phyloP scores from a whole-genome alignment of 1,140 invertebrate species.

The Sinella curviseta region DNA sequence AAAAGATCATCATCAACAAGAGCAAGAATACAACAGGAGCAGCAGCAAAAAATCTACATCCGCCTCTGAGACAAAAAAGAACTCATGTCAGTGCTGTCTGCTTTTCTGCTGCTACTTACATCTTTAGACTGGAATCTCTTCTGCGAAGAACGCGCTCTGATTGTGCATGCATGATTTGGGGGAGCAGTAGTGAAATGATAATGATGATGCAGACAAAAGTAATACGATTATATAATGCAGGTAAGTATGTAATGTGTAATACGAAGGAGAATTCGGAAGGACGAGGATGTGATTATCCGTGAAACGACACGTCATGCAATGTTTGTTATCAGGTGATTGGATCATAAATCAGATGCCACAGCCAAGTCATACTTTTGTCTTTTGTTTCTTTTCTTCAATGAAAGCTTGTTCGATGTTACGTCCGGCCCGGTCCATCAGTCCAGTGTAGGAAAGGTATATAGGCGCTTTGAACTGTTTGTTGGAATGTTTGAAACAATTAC shows the following conservation, averaged over 20 bases:
- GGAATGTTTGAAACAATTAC: no score
- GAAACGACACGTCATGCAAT: constrained; percentile 7
- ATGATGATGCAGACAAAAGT: no score
- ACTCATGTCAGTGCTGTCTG: background rate
- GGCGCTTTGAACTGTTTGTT: no score
- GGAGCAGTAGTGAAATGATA: background rate
- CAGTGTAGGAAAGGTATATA: no score
- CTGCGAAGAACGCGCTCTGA: background rate
- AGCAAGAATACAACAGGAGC: background rate
- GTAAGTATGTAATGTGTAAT: background rate
- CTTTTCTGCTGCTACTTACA: background rate
- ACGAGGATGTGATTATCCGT: constrained; percentile 14
- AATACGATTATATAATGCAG: background rate
- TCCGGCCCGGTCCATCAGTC: no score
- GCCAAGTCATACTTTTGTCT: no score
- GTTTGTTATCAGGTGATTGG: constrained; percentile 18
- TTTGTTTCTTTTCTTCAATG: no score
- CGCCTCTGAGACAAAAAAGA: background rate
- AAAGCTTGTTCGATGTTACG: no score
- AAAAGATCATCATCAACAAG: background rate
- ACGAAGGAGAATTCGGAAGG: background rate
- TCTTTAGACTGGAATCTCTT: background rate
- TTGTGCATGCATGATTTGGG: background rate
- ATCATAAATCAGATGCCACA: constrained; percentile 4
- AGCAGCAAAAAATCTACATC: background rate